phyloP scores from a whole-genome alignment of 2,888 invertebrate genomes.

The Caradrina kadenii region DNA sequence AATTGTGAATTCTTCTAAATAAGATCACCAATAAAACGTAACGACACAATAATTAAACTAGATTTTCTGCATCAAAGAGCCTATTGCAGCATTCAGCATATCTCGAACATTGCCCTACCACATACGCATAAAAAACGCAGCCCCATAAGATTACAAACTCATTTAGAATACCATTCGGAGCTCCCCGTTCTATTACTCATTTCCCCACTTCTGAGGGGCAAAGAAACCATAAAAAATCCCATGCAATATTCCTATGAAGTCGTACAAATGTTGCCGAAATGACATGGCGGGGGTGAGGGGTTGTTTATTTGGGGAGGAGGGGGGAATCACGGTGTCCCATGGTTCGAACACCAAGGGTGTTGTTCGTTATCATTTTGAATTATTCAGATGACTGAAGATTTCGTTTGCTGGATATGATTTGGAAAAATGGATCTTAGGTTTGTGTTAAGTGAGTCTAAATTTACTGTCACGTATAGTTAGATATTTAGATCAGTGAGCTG shows the following conservation, averaged over 20 bases:
- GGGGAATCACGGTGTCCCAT: constrained; percentile 55
- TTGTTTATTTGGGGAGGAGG: constrained; percentile 14
- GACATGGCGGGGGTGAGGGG: constrained; percentile 46
- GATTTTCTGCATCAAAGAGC: constrained; percentile 27
- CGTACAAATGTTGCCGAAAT: constrained; percentile 68
- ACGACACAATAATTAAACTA: constrained; percentile 20
- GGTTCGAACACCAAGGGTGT: constrained; percentile 51
- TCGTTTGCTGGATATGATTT: constrained; percentile 33
- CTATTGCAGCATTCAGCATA: constrained; percentile 15
- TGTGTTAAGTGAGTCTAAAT: constrained; percentile 4
- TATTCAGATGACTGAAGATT: constrained; percentile 64
- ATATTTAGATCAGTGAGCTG: background rate
- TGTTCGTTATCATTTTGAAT: constrained; percentile 72
- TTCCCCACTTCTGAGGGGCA: constrained; percentile 61
- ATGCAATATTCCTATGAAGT: constrained; percentile 70
- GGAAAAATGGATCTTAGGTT: constrained; percentile 1
- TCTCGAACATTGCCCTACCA: constrained; percentile 17
- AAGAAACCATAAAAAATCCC: constrained; percentile 69
- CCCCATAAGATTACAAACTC: constrained; percentile 61
- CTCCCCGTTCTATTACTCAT: constrained; percentile 66
- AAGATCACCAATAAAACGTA: constrained; percentile 22
- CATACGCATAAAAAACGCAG: constrained; percentile 32
- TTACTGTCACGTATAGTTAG: background rate
- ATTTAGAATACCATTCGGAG: constrained; percentile 58
- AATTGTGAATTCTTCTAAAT: background rate